Conservation (phyloP, 35 echinoderm and acorn worm species). For the Nesometra sesokonis region DNA sequence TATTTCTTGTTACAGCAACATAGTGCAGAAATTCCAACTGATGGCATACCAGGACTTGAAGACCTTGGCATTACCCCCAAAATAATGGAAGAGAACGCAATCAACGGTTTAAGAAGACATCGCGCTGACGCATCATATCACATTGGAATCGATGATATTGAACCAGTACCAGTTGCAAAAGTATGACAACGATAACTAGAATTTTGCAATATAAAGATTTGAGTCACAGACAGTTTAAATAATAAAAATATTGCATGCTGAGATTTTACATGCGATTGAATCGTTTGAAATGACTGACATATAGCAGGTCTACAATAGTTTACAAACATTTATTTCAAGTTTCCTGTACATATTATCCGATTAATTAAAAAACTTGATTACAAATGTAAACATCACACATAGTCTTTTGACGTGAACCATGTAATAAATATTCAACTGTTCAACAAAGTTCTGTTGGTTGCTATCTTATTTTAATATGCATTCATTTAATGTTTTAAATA, state of each 20-base stretch:
- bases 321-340: not conserved
- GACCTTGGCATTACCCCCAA: constrained; percentile 63
- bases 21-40: constrained; percentile 28
- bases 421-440: too few relatives aligned
- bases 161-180: constrained; percentile 43
- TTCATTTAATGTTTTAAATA: too few relatives aligned
- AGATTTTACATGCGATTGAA: too few relatives aligned
- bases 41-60: constrained; percentile 56
- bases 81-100: constrained; percentile 56
- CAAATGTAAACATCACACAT: not conserved
- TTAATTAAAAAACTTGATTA: not conserved
- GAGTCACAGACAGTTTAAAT: too few relatives aligned
- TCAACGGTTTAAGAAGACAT: constrained; percentile 69
- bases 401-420: not conserved
- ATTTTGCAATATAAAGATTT: too few relatives aligned
- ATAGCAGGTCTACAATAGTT: not conserved
- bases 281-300: too few relatives aligned
- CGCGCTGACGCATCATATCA: constrained; percentile 78
- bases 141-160: constrained; percentile 61
- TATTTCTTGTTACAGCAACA: constrained; percentile 62
- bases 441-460: too few relatives aligned
- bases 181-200: not conserved
- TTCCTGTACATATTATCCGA: not conserved
- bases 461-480: too few relatives aligned
- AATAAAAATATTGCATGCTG: too few relatives aligned